Evolutionary conservation across 1,140 invertebrate genomes (phyloP).

Genomic region (Diachasma alloeum): DNA sequence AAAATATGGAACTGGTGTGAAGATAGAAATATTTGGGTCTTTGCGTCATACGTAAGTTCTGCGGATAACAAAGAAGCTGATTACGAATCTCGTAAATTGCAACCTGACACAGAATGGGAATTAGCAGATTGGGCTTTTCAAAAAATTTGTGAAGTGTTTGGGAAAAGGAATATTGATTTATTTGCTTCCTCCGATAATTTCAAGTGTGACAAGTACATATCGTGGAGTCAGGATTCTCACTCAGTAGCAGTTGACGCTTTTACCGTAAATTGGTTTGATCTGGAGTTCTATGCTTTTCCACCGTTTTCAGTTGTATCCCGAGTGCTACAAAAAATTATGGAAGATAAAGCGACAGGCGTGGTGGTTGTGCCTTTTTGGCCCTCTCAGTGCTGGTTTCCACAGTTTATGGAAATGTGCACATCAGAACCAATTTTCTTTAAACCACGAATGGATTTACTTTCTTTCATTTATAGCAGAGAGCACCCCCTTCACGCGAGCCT

Average conservation of each 20-base stretch:
- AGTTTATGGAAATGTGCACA: too few species aligned
- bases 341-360: conserved; percentile 16
- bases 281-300: conserved; percentile 31
- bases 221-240: conserved; percentile 40
- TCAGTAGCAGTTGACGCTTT: conserved; percentile 26
- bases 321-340: conserved; percentile 20
- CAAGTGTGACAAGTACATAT: conserved; percentile 40
- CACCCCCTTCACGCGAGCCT: conserved; percentile 36
- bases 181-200: conserved; percentile 21
- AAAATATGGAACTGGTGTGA: conserved; percentile 46
- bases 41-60: conserved; percentile 43
- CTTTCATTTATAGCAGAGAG: conserved; percentile 32
- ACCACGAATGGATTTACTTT: neutral
- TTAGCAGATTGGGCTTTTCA: conserved; percentile 26
- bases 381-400: conserved; percentile 18
- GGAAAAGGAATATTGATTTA: conserved; percentile 29
- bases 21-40: conserved; percentile 33
- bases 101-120: conserved; percentile 28
- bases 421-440: conserved; percentile 16
- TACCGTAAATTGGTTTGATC: conserved; percentile 21
- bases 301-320: conserved; percentile 19
- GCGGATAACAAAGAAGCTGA: conserved; percentile 40
- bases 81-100: conserved; percentile 35
- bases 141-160: conserved; percentile 32
- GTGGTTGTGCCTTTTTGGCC: conserved; percentile 27